These are phyloP conservation scores for Notoglanidium macrostoma DNA, from an alignment of 2,797 vertebrate genomes.

Conservation along the genomic window DNA sequence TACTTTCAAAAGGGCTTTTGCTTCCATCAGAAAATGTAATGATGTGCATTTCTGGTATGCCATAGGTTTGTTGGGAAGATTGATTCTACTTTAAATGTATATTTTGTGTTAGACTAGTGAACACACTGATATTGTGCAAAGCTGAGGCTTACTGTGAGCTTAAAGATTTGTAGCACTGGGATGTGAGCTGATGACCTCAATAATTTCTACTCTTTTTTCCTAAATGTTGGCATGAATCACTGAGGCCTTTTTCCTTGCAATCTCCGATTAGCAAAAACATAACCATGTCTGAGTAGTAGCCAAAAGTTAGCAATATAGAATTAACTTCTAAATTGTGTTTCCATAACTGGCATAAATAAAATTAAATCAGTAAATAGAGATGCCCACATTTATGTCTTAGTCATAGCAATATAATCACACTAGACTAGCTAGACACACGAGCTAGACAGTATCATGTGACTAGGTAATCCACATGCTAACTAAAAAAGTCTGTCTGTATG, in stretches of 20 bases:
- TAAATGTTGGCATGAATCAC: not conserved
- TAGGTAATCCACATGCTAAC: not conserved
- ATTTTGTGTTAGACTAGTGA: not conserved
- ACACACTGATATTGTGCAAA: not conserved
- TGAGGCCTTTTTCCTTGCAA: not conserved
- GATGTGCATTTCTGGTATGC: not conserved
- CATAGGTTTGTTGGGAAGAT: not conserved
- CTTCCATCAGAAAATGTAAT: not conserved
- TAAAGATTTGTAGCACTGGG: not conserved
- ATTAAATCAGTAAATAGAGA: too few relatives aligned
- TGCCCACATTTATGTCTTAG: not conserved
- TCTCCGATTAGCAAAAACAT: not conserved
- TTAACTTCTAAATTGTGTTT: not conserved
- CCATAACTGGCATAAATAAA: not conserved
- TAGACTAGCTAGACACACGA: too few relatives aligned
- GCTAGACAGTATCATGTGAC: not conserved
- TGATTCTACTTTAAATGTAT: not conserved
- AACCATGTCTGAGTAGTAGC: not conserved
- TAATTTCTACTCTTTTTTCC: not conserved
- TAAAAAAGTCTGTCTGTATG: not conserved
- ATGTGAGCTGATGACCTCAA: not conserved
- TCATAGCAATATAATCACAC: not conserved
- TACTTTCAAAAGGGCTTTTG: not conserved
- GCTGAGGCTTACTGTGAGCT: not conserved
- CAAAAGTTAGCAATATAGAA: not conserved